Evolutionary conservation across 2,888 invertebrate genomes (phyloP), one percentile per base, ranked within the genome.

Genomic region (Ochropleura leucogaster): DNA sequence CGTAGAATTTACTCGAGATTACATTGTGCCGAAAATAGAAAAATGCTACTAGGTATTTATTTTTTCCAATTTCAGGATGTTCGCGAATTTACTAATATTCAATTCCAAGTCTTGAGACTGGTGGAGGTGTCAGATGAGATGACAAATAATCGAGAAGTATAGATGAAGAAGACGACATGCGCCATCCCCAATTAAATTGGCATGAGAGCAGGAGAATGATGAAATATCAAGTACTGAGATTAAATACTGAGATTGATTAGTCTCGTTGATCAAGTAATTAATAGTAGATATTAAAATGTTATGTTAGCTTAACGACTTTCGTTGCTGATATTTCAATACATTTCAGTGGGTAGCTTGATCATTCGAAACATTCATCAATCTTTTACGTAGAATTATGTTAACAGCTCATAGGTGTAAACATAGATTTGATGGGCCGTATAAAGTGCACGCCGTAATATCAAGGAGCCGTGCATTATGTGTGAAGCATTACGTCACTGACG

Each of bases 1-100:
- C 67, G 47, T 63, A 40, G n/a, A 82, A 51, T 77, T 82, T 68
- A 85, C 82, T 69, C 53, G 20, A 65, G 65, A 72, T 82, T 82
- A 69, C 67, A 9, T 67, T 60, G 59, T 64, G 46, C 69, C 83
- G 63, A 64, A 85, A 85, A 76, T 64, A 76, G 30, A 57, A 76
- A 81, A 71, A 72, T 42, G 20, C 55, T 67, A 20, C n/a, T 64
- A n/a, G n/a, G n/a, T n/a, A 49, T 73, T 30, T 18, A 49, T n/a
- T 71, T 68, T 68, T 75, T 49, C n/a, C n/a, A 65, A 60, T 44
- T 67, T 66, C 44, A 44, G 66, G 18, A 30, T 53, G 20, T 30
- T 55, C 40, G 12, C n/a, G 57, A 46, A 51, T 63, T 53, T 72
- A 14, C 9, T 46, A 9, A 59, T 71, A 78, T 59, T 30, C 67